Base-by-base conservation (phyloP, 2,797 vertebrate genomes). In the Loriculus beryllinus region DNA sequence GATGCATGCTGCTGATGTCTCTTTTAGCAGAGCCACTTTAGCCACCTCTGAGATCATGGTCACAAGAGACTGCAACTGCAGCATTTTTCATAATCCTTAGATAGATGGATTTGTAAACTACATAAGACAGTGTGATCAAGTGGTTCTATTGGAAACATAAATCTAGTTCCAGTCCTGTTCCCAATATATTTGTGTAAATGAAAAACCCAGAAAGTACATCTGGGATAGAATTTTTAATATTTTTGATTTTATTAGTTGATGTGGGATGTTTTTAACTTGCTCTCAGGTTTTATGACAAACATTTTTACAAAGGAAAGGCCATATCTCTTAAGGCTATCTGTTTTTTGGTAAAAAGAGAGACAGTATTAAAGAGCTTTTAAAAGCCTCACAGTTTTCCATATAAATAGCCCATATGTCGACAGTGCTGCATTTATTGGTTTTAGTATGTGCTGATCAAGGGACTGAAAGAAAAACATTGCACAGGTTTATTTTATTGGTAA, bases 31-130 rank as follows among this genome's bases (percentile, higher is more conserved):
- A 86, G 37, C 22, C 6, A 47, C 51, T 74, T 18, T 6, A 75
- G 28, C 59, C 35, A 22, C 33, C 69, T 54, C 70, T 4, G 3
- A 68, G 29, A 60, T 16, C 17, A 21, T 3, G 2, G 54, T 35
- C 62, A 39, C 47, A 70, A 75, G 74, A 52, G 59, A 76, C 40
- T 86, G 64, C 70, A 82, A 80, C 72, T 45, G 33, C 89, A 82
- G 71, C 70, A 67, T 88, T 92, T 94, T 88, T 93, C 78, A 43
- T 62, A 42, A 49, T 15, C 37, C 29, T 85, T 71, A 83, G 72
- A 90, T 78, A 70, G 48, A 91, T 77, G 56, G 62, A 52, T 91
- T 68, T 81, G 79, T 96, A 95, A 94, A 88, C 80, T 70, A 0
- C 9, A 6, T 37, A 67, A 91, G 90, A 62, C 88, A 86, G 25